Evolutionary conservation across 2,113 vertebrate species (phyloP).

Genomic region (Heteronetta atricapilla): DNA sequence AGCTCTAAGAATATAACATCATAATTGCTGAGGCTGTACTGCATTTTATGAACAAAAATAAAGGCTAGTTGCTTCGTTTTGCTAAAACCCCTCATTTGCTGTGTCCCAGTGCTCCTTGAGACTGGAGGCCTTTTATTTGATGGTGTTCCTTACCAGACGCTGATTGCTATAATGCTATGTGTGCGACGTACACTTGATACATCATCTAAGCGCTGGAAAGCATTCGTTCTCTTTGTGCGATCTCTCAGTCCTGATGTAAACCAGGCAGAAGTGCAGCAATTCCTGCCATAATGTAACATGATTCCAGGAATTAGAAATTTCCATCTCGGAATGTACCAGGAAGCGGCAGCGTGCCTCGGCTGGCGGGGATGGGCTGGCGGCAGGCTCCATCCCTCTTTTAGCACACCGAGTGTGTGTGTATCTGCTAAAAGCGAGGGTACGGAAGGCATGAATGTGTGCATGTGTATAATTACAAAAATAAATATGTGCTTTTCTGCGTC

Average conservation of each 20-base stretch:
- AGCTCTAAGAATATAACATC: not conserved
- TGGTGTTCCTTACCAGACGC: conserved; percentile 11
- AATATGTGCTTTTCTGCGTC: not conserved
- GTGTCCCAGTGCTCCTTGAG: not conserved
- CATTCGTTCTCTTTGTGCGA: not conserved
- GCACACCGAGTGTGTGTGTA: not conserved
- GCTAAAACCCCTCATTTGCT: not conserved
- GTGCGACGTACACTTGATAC: not conserved
- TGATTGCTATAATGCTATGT: conserved; percentile 2
- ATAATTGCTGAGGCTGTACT: not conserved
- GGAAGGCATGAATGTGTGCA: not conserved
- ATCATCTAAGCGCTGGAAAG: conserved; percentile 36
- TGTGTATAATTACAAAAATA: not conserved
- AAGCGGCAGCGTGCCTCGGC: not conserved
- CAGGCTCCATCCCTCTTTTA: not conserved
- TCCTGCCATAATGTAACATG: conserved; percentile 55
- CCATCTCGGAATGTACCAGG: conserved; percentile 38
- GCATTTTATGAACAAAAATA: not conserved
- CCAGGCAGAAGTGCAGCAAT: conserved; percentile 61
- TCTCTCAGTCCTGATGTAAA: conserved; percentile 60
- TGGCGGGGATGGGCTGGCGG: not conserved
- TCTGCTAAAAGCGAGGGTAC: not conserved
- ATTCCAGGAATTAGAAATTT: conserved; percentile 68
- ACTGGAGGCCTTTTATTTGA: conserved; percentile 38
- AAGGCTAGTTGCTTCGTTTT: not conserved